A percentile compares a stretch with the other conserved stretches of the same genome.
phyloP scores from a whole-genome alignment of 2,888 invertebrate genomes.

The Heteromyza rotundicornis region DNA sequence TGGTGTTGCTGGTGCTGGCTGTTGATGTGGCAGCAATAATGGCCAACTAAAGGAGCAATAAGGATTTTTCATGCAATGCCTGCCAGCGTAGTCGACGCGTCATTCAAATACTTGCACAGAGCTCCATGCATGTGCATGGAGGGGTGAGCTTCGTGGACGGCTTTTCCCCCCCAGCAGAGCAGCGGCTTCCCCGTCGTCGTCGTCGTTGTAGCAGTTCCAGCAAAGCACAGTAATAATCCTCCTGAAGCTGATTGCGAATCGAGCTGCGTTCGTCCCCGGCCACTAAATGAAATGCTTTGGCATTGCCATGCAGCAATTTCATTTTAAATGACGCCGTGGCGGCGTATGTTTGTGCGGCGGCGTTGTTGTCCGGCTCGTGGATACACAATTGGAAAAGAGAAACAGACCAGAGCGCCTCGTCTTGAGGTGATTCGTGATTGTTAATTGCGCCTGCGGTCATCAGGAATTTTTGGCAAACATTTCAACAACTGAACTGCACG shows the following conservation, averaged over 20 bases:
- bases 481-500: slow-evolving; percentile 41
- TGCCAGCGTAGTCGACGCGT: slow-evolving; percentile 30
- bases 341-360: background rate
- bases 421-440: slow-evolving; percentile 51
- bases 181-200: slow-evolving; percentile 2
- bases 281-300: slow-evolving; percentile 20
- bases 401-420: too few species aligned
- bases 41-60: slow-evolving; percentile 29
- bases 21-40: slow-evolving; percentile 19
- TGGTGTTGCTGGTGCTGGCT: slow-evolving; percentile 16
- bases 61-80: slow-evolving; percentile 34
- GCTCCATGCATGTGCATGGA: background rate
- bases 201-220: slow-evolving; percentile 8
- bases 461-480: slow-evolving; percentile 48
- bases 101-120: slow-evolving; percentile 20
- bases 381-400: slow-evolving; percentile 24
- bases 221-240: slow-evolving; percentile 26
- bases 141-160: background rate
- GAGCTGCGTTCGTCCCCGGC: slow-evolving; percentile 20
- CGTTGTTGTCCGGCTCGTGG: slow-evolving; percentile 18
- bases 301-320: slow-evolving; percentile 9
- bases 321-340: background rate
- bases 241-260: slow-evolving; percentile 14
- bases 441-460: slow-evolving; percentile 46
- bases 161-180: background rate